Evolutionary conservation across 2,888 invertebrate species (phyloP), one percentile per base, ranked within the genome.

Genomic region (Deladenus siricidicola): DNA sequence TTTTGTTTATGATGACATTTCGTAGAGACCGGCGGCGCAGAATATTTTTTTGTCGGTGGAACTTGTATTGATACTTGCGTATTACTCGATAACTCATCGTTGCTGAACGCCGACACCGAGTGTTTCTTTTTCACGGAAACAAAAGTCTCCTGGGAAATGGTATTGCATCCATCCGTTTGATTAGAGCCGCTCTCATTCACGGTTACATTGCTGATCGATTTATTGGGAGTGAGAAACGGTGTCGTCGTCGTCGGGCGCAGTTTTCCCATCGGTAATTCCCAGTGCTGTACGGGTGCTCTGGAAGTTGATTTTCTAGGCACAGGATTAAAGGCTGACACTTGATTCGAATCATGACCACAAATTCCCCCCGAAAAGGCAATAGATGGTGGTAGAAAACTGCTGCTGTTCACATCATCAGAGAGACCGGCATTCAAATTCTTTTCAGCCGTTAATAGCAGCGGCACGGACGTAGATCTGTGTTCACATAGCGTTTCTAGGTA

Each of bases 381-480:
- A 34, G 6, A 10, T 34, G 39, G 39, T 14, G 39, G 39, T 34
- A 34, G 14, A 34, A 34, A 34, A 10, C 39, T 34, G 14, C 14
- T 34, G 39, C 39, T 14, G n/a, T n/a, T n/a, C 39, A 34, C 6
- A 6, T 34, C 47, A 47, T 23, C 8, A 10, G 26, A 47, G 6
- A 47, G 6, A n/a, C n/a, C n/a, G 8, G 21, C 34, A 10, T n/a
- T 53, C 24, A n/a, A 19, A 34, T 23, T 39, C 23, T 58, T 47
- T 39, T 60, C 50, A 51, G 19, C 62, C 19, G 58, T 30, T 14
- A 50, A 47, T 19, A 60, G 30, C n/a, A 60, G 28, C 26, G 60
- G 60, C 17, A 60, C 60, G 1, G 60, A 60, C 6, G 60, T 60
- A 21, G 60, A 60, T 14, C 60, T 19, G 8, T 59, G 60, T 30